Percentiles rank a stretch among this genome's conserved stretches.
phyloP scores from a whole-genome alignment of 2,797 vertebrate genomes.

The Sorex maritimensis region DNA sequence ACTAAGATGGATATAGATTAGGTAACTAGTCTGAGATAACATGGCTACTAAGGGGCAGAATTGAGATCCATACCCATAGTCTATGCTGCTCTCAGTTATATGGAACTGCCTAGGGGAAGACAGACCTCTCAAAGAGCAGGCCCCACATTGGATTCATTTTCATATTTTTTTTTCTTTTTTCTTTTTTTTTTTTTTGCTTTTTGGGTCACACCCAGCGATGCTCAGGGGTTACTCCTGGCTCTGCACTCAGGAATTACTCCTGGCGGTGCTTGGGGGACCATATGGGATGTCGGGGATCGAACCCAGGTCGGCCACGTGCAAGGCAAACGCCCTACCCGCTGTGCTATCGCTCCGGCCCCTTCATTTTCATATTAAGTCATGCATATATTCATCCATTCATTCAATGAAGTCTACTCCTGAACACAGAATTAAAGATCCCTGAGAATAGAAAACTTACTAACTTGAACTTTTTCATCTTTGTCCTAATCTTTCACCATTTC shows the following conservation, averaged over 20 bases:
- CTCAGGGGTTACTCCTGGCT: no score
- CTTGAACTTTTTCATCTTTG: neutral
- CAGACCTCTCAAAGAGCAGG: neutral
- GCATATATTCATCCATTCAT: neutral
- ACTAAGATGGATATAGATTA: neutral
- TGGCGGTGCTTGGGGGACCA: no score
- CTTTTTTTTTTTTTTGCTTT: no score
- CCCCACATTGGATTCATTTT: neutral
- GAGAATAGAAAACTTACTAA: neutral
- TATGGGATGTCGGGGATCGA: no score
- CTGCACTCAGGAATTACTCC: no score
- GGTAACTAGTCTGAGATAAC: neutral
- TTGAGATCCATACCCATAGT: neutral
- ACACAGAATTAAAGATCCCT: neutral
- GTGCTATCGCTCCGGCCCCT: no score
- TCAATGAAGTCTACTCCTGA: neutral
- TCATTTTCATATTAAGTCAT: neutral
- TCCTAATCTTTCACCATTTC: neutral
- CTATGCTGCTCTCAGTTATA: neutral
- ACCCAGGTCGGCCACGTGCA: no score
- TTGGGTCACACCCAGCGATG: no score
- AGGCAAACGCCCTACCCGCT: no score
- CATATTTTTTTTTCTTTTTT: neutral
- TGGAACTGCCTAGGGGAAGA: neutral
- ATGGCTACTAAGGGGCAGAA: neutral